Conservation (phyloP, 1,140 invertebrate genomes). For the Octopus sinensis region DNA sequence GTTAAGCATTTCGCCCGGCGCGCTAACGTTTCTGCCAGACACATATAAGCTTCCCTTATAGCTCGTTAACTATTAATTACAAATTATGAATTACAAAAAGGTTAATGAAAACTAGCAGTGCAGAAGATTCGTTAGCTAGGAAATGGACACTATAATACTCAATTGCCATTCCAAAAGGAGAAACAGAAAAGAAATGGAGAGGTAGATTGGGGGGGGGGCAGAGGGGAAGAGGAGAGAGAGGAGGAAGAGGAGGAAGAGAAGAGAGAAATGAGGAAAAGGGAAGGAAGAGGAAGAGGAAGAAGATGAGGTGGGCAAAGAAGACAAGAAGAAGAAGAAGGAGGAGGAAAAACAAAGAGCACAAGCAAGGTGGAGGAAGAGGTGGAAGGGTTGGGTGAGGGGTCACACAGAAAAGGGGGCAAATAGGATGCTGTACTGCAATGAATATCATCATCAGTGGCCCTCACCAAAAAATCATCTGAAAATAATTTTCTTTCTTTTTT, state of each 20-base stretch:
- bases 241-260: not conserved
- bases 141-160: too few relatives aligned
- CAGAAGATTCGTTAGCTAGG: too few relatives aligned
- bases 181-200: too few relatives aligned
- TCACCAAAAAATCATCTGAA: not conserved
- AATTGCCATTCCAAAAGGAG: too few relatives aligned
- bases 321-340: not conserved
- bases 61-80: too few relatives aligned
- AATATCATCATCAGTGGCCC: not conserved
- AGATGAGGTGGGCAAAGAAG: not conserved
- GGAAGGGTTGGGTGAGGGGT: not conserved
- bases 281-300: not conserved
- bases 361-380: constrained; percentile 12
- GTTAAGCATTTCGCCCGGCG: too few relatives aligned
- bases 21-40: too few relatives aligned
- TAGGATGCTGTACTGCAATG: not conserved
- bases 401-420: not conserved
- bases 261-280: not conserved
- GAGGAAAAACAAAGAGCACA: not conserved
- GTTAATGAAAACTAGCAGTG: too few relatives aligned
- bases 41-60: too few relatives aligned
- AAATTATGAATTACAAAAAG: too few relatives aligned
- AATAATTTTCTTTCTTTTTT: not conserved
- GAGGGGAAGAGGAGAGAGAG: not conserved
- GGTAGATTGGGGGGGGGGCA: too few relatives aligned